Conservation (phyloP, 2,797 vertebrate genomes). For the Merluccius polli region DNA sequence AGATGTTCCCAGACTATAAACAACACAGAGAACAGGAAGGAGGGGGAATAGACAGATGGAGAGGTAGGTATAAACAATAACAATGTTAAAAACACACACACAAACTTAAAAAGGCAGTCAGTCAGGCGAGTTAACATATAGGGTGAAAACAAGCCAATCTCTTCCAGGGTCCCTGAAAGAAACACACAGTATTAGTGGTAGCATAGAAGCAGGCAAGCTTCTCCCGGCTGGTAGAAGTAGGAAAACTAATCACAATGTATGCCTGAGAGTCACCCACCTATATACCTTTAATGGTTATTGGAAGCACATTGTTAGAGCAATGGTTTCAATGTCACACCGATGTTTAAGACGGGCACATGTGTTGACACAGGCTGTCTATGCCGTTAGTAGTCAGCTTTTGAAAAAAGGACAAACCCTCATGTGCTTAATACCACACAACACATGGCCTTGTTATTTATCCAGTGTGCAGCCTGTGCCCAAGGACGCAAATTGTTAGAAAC, state of each 20-base stretch:
- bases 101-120: not conserved
- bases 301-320: constrained; percentile 18
- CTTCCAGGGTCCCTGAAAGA: constrained; percentile 48
- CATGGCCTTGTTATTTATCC: constrained; percentile 41
- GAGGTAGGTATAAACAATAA: not conserved
- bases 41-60: constrained; percentile 15
- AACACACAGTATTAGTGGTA: constrained; percentile 44
- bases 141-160: constrained; percentile 30
- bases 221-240: constrained; percentile 14
- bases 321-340: constrained; percentile 17
- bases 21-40: constrained; percentile 17
- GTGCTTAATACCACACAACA: constrained; percentile 50
- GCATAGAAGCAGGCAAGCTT: constrained; percentile 19
- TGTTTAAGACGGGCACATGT: constrained; percentile 16
- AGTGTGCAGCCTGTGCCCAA: constrained; percentile 8
- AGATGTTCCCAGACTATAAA: constrained; percentile 82
- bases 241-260: not conserved
- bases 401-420: constrained; percentile 22
- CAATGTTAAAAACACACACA: not conserved
- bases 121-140: constrained; percentile 10
- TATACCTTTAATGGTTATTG: constrained; percentile 23
- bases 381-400: constrained; percentile 59
- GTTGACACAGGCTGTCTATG: constrained; percentile 24
- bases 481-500: constrained; percentile 15
- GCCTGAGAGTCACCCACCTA: not conserved